Evolutionary conservation across 2,113 vertebrate species (phyloP).

Genomic region (Willisornis vidua): DNA sequence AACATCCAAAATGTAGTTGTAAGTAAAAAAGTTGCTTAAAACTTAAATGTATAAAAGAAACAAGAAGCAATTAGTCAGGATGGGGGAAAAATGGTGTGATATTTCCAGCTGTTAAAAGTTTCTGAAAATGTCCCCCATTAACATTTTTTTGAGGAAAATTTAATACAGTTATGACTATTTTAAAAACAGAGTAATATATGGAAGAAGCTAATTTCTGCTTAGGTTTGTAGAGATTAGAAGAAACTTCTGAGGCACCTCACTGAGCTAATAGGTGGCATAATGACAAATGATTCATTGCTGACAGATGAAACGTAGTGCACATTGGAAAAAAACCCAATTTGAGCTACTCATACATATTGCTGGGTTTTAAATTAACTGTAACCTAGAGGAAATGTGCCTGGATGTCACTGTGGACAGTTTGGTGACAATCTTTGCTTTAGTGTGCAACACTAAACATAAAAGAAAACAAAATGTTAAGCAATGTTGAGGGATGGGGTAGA

Average conservation of each 20-base stretch:
- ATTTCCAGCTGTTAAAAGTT: background rate
- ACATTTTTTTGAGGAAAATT: background rate
- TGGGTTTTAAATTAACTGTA: constrained; percentile 50
- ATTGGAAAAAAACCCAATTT: constrained; percentile 13
- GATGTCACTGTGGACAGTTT: constrained; percentile 7
- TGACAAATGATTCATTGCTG: constrained; percentile 29
- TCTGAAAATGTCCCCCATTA: background rate
- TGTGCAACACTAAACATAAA: background rate
- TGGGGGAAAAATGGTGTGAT: background rate
- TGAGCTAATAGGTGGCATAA: constrained; percentile 35
- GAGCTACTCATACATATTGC: constrained; percentile 35
- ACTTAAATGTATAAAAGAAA: background rate
- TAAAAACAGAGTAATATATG: background rate
- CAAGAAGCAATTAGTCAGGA: background rate
- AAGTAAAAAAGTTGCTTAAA: background rate
- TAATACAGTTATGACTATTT: background rate
- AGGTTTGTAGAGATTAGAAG: constrained; percentile 8
- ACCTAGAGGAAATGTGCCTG: constrained; percentile 31
- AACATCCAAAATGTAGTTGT: background rate
- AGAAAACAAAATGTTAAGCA: constrained; percentile 11
- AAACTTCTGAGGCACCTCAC: constrained; percentile 17
- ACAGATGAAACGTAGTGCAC: background rate
- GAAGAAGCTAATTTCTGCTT: background rate
- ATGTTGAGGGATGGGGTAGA: background rate
- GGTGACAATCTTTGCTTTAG: background rate